These are phyloP conservation scores for Himantopus leucocephalus DNA, from an alignment of 2,113 vertebrate genomes.

Conservation along the genomic window DNA sequence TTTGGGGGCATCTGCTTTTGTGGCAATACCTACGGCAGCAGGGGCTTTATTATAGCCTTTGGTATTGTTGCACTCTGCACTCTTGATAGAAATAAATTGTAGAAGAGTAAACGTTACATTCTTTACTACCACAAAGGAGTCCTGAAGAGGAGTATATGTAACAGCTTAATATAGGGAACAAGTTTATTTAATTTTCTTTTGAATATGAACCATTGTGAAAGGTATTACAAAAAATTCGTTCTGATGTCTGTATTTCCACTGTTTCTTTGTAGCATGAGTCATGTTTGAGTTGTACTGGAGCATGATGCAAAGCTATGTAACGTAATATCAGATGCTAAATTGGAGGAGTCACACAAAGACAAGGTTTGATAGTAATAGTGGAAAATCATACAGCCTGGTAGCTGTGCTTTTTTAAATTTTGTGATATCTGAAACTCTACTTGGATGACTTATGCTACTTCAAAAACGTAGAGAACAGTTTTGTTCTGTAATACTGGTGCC, in stretches of 20 bases:
- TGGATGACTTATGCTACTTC: neutral
- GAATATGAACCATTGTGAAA: neutral
- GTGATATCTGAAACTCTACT: neutral
- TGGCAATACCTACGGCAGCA: neutral
- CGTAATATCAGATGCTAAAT: neutral
- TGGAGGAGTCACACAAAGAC: neutral
- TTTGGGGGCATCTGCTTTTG: neutral
- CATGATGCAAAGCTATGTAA: neutral
- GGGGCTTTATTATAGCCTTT: neutral
- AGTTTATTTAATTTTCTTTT: neutral
- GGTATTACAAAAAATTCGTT: neutral
- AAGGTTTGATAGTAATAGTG: neutral
- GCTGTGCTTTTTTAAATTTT: neutral
- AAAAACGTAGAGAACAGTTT: neutral
- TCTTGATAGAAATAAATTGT: neutral
- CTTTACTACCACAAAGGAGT: neutral
- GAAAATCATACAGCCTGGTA: neutral
- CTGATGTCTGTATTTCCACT: neutral
- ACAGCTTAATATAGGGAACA: neutral
- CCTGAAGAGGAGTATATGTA: neutral
- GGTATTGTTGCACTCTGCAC: neutral
- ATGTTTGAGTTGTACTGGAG: neutral
- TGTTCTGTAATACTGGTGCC: neutral
- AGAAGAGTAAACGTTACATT: neutral
- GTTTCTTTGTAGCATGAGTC: neutral